Conservation (phyloP, 92 coral and sea anemone genomes). For the Parazoanthus darwini region DNA sequence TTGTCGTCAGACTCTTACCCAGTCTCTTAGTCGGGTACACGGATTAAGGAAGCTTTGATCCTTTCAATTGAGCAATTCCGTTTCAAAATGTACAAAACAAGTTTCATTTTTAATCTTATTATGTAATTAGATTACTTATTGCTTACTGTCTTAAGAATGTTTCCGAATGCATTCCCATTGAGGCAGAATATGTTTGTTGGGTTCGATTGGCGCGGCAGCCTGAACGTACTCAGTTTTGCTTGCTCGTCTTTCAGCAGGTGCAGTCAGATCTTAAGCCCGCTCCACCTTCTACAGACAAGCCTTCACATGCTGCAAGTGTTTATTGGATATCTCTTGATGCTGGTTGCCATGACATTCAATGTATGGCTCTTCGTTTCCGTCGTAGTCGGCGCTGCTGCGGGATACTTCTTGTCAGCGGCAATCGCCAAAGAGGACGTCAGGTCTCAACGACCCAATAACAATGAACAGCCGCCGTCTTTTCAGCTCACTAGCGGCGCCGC, state of each 20-base stretch:
- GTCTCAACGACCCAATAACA: neutral
- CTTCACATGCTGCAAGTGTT: slow-evolving; percentile 31
- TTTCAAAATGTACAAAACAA: no score
- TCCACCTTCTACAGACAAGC: slow-evolving; percentile 23
- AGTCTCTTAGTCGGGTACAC: no score
- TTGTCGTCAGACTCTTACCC: no score
- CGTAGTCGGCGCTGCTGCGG: slow-evolving; percentile 14
- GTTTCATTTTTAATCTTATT: no score
- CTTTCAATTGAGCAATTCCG: no score
- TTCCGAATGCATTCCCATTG: no score
- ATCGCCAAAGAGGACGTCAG: neutral
- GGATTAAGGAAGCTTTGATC: no score
- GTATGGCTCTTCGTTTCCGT: slow-evolving; percentile 29
- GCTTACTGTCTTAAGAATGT: no score
- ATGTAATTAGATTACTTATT: no score
- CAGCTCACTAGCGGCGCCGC: neutral
- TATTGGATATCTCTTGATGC: slow-evolving; percentile 21
- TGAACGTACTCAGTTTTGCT: neutral
- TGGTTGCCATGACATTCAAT: slow-evolving; percentile 43
- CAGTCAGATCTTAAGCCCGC: neutral
- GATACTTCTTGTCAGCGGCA: slow-evolving; percentile 28
- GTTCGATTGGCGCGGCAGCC: neutral
- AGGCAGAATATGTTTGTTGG: no score
- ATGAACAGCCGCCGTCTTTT: slow-evolving; percentile 1
- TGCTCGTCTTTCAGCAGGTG: neutral